Conservation (phyloP, 1,140 invertebrate species). For the Nebria ingens region DNA sequence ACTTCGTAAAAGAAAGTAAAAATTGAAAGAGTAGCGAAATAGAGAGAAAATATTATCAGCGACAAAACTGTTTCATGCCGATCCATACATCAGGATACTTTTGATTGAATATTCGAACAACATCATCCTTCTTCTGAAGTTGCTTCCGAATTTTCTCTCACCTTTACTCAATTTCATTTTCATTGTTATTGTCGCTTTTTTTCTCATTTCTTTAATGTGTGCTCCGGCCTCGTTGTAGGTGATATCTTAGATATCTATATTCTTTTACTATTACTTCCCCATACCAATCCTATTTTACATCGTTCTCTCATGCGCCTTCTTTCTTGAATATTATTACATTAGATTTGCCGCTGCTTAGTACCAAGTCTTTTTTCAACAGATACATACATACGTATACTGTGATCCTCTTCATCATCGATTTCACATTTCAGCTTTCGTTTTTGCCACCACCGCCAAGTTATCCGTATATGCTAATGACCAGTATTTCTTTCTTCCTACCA, state of each 20-base stretch:
- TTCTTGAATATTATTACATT: neutral
- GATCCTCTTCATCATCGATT: neutral
- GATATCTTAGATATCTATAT: neutral
- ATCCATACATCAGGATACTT: conserved; percentile 4
- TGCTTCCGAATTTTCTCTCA: conserved; percentile 5
- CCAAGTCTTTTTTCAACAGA: neutral
- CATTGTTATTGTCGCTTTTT: neutral
- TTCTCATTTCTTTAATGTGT: neutral
- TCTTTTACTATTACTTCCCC: neutral
- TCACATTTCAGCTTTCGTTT: neutral
- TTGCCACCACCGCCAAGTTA: neutral
- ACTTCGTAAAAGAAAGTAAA: too few relatives aligned
- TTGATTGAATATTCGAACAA: conserved; percentile 8
- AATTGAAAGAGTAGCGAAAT: too few relatives aligned
- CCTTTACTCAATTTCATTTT: conserved; percentile 7
- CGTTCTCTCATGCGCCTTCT: neutral
- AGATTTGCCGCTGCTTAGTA: neutral
- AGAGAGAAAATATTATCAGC: too few relatives aligned
- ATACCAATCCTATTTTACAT: neutral
- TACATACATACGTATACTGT: too few relatives aligned
- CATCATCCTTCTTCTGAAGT: conserved; percentile 9
- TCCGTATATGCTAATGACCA: neutral
- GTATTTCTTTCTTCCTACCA: conserved; percentile 11
- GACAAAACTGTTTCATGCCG: too few relatives aligned
- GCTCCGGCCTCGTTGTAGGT: neutral